Conservation (phyloP, 2,797 vertebrate genomes). For the Pseudopleuronectes americanus region DNA sequence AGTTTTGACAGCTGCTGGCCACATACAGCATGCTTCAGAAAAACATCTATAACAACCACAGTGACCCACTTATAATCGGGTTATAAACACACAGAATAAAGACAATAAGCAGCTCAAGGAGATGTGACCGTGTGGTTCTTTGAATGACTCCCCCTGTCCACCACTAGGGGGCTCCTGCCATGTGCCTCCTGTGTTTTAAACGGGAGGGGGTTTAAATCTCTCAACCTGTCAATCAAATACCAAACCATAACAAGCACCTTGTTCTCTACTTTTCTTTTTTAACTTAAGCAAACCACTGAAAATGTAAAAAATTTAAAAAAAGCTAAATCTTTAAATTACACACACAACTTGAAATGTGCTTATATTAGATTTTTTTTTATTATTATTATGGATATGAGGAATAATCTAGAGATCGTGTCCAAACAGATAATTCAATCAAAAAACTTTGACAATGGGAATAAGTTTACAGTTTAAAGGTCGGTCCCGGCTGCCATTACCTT, state of each 20-base stretch:
- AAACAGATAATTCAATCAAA: conserved; percentile 17
- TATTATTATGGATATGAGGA: background rate
- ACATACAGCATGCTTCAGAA: background rate
- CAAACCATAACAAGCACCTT: conserved; percentile 81
- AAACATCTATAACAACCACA: background rate
- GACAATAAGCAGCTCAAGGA: background rate
- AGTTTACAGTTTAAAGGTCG: conserved; percentile 7
- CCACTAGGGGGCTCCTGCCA: conserved; percentile 79
- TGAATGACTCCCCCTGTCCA: conserved; percentile 51
- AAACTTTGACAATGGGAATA: background rate
- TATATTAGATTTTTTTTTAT: background rate
- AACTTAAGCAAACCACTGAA: background rate
- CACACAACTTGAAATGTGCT: background rate
- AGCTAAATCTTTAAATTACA: background rate
- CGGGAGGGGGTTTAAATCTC: conserved; percentile 92
- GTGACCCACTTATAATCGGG: background rate
- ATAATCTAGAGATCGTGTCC: background rate
- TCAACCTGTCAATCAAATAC: conserved; percentile 91
- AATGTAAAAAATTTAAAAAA: background rate
- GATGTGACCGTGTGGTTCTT: conserved; percentile 37
- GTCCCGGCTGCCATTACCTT: conserved; percentile 30
- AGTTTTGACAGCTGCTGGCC: too few species aligned
- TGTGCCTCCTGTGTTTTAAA: conserved; percentile 73
- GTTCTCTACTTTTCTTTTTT: conserved; percentile 34
- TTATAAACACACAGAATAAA: background rate